phyloP scores from a whole-genome alignment of 2,113 vertebrate genomes.

The Phalacrocorax pelagicus region DNA sequence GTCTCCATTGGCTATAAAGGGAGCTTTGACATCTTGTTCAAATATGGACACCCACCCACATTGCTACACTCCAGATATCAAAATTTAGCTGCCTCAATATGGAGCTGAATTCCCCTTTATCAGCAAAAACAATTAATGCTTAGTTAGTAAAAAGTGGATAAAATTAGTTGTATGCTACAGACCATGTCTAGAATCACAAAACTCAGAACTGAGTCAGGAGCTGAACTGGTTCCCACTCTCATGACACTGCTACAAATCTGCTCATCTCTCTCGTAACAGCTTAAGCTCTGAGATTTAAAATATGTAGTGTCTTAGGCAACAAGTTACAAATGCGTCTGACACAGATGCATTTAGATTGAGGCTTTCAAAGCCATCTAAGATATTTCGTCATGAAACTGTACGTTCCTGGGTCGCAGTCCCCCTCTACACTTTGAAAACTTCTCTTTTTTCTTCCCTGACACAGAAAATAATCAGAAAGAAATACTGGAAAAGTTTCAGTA shows the following conservation, averaged over 20 bases:
- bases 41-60: rapidly evolving
- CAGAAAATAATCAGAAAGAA: not conserved
- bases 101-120: not conserved
- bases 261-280: not conserved
- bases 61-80: not conserved
- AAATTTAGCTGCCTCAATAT: not conserved
- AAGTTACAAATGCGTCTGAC: not conserved
- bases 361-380: not conserved
- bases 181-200: not conserved
- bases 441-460: not conserved
- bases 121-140: not conserved
- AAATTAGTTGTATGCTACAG: rapidly evolving
- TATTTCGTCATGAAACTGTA: not conserved
- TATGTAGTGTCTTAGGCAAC: not conserved
- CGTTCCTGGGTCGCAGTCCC: not conserved
- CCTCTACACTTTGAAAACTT: not conserved
- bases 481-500: not conserved
- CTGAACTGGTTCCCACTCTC: not conserved
- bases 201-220: not conserved
- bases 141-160: not conserved
- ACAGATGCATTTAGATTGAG: not conserved
- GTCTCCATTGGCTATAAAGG: not conserved
- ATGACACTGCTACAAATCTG: not conserved
- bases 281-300: not conserved
- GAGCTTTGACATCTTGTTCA: not conserved